Evolutionary conservation across 2,888 invertebrate species (phyloP), one percentile per base, ranked within the genome.

Genomic region (Parelbella ahira): DNA sequence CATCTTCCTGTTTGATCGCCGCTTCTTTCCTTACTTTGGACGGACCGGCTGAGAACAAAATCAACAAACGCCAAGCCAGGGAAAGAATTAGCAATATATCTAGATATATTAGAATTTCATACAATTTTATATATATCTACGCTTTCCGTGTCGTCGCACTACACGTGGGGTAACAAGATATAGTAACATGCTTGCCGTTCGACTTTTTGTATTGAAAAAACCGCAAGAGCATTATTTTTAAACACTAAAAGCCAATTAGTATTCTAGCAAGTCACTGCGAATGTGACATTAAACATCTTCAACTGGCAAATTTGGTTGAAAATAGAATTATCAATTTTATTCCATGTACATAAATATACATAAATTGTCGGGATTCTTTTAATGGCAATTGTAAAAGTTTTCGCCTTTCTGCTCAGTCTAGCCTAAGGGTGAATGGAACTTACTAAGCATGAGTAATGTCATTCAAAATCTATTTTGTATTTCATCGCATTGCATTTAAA

Each of bases 11-110:
- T 49, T 62, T 66, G 50, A 37, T 24, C 46, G 55, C 57, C 23
- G 69, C 78, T 33, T 49, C 32, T 58, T 74, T 82, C 61, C 68
- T 59, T 50, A 54, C 28, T 69, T 82, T 82, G 66, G 63, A 62
- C 57, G 79, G 68, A 54, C 70, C 74, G 56, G 70, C 84, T 84
- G 83, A 63, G 79, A 81, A 83, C 82, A 84, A 70, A 77, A 72
- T 64, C 62, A 72, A 81, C 63, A 58, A 73, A 68, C 81, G 80
- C 83, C 62, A 67, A 79, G 83, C 84, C 65, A 69, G 65, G 68
- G 51, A 67, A 51, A 54, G 4, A 33, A 38, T 42, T 45, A 39
- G 23, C 39, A 45, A 45, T 39, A 34, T 12, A 3, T 12, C 6
- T 20, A 3, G 9, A 9, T 6, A 32, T 8, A 15, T 11, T 9